Conservation (phyloP, 2,797 vertebrate genomes). For the Hypotaenidia philippensis region DNA sequence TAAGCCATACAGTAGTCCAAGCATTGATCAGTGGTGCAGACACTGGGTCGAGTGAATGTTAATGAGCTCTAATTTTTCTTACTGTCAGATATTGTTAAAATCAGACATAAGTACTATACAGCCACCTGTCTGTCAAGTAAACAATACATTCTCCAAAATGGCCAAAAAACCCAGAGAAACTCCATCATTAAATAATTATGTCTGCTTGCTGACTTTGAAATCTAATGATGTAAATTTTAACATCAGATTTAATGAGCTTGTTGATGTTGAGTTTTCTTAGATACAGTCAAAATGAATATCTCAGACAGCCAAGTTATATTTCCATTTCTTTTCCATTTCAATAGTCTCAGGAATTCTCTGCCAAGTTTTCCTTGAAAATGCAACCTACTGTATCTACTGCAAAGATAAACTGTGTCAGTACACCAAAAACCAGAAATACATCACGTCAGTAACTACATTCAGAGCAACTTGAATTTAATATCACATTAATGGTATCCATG, state of each 20-base stretch:
- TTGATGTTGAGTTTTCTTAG: neutral
- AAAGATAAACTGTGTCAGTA: neutral
- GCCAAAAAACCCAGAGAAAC: neutral
- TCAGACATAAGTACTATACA: conserved; percentile 23
- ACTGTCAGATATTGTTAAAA: conserved; percentile 43
- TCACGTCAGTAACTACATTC: neutral
- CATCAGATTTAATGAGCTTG: neutral
- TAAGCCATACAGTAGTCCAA: neutral
- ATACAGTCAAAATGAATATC: neutral
- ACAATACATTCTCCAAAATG: neutral
- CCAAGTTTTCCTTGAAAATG: neutral
- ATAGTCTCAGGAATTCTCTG: neutral
- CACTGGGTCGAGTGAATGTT: conserved; percentile 27
- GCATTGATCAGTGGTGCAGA: conserved; percentile 33
- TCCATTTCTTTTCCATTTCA: neutral
- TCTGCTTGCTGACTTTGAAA: conserved; percentile 23
- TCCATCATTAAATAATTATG: neutral
- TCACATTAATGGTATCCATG: neutral
- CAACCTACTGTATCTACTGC: neutral
- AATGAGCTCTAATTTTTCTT: conserved; percentile 48
- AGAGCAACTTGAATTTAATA: neutral
- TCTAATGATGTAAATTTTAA: neutral
- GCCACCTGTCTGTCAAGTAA: conserved; percentile 34
- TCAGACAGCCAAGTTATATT: neutral
- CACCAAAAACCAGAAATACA: neutral